These are phyloP conservation scores for Numenius phaeopus DNA, from an alignment of 2,797 vertebrate species.

Conservation along the genomic window DNA sequence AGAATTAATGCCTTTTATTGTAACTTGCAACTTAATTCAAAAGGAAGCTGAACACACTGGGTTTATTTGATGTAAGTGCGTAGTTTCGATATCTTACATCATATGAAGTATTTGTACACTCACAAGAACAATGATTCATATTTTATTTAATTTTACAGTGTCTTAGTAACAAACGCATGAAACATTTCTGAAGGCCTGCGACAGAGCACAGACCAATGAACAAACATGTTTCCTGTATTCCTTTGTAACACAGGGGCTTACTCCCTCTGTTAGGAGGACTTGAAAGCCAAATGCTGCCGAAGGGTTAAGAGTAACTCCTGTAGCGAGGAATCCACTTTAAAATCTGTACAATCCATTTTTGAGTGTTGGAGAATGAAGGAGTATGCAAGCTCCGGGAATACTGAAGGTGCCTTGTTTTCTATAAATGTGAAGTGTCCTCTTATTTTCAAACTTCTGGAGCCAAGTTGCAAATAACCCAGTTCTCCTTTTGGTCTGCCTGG, in stretches of 20 bases:
- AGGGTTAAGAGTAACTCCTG: neutral
- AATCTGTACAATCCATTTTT: neutral
- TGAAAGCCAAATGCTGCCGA: neutral
- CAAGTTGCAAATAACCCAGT: neutral
- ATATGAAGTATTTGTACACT: neutral
- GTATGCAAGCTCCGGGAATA: neutral
- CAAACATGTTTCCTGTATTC: neutral
- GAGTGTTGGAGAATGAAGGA: neutral
- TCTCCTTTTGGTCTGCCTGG: neutral
- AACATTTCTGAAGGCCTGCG: neutral
- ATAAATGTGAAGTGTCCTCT: neutral
- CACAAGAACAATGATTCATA: neutral
- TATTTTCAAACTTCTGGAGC: neutral
- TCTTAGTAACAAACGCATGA: neutral
- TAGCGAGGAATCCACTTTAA: neutral
- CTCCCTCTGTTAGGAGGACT: neutral
- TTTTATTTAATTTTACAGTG: neutral
- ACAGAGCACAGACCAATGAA: neutral
- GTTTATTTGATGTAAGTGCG: neutral
- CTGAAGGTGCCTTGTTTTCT: neutral
- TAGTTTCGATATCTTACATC: neutral
- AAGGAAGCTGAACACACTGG: neutral
- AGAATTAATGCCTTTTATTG: neutral
- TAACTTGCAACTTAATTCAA: neutral
- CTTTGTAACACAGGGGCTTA: neutral